phyloP scores from a whole-genome alignment of 2,888 invertebrate species.

The Polymixis lichenea region DNA sequence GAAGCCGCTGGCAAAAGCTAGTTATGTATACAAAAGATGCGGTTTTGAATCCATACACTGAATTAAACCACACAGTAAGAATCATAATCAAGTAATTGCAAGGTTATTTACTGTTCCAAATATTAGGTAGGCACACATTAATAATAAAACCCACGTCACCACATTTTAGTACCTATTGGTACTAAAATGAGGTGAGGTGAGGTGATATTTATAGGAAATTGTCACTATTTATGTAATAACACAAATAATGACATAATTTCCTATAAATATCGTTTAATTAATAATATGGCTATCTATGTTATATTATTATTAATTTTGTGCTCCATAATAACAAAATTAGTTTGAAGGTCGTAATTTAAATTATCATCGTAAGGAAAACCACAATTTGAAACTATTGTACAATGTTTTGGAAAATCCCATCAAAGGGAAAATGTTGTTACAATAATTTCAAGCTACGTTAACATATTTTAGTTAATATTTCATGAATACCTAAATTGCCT shows the following conservation, averaged over 20 bases:
- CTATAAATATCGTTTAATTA: slow-evolving; percentile 36
- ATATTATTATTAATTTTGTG: slow-evolving; percentile 30
- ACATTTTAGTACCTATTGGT: too few relatives aligned
- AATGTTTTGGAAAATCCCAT: slow-evolving; percentile 44
- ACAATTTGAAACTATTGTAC: slow-evolving; percentile 31
- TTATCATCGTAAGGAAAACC: slow-evolving; percentile 51
- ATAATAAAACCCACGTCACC: not conserved
- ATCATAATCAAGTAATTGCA: not conserved
- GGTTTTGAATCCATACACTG: not conserved
- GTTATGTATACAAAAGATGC: too few relatives aligned
- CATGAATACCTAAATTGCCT: not conserved
- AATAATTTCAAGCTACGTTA: slow-evolving; percentile 12
- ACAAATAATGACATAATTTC: slow-evolving; percentile 35
- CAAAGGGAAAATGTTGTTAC: not conserved
- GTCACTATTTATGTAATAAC: too few relatives aligned
- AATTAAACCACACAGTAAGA: not conserved
- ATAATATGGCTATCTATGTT: not conserved
- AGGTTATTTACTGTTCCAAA: not conserved
- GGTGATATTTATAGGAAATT: too few relatives aligned
- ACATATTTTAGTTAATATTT: slow-evolving; percentile 15
- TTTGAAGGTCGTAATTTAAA: slow-evolving; percentile 10
- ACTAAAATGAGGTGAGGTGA: too few relatives aligned
- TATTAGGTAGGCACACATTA: not conserved
- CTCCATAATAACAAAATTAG: slow-evolving; percentile 37
- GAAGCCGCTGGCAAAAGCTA: too few relatives aligned